Evolutionary conservation across 2,888 invertebrate species (phyloP).

Genomic region (Patella ulyssiponensis): DNA sequence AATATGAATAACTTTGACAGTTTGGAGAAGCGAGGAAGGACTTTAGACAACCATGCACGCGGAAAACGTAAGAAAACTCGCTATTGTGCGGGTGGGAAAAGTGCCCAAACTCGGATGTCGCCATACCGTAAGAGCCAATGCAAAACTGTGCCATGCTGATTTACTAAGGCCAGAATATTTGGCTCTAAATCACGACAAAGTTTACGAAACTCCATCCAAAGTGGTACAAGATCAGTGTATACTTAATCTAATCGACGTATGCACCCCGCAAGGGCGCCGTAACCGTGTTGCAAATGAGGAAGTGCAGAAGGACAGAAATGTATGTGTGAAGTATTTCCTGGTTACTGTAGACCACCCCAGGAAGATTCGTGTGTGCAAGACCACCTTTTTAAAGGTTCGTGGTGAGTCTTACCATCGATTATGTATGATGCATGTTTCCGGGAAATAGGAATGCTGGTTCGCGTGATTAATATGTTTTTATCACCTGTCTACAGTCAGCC

Average conservation of each 20-base stretch:
- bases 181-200: background rate
- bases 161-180: background rate
- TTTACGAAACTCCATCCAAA: background rate
- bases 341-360: background rate
- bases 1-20: background rate
- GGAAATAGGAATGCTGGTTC: no score
- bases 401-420: background rate
- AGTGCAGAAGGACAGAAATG: background rate
- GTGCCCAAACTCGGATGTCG: background rate
- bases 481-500: no score
- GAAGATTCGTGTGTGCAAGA: background rate
- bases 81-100: background rate
- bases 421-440: no score
- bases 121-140: background rate
- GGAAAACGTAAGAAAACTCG: background rate
- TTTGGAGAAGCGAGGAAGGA: background rate
- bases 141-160: background rate
- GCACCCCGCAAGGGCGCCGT: background rate
- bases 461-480: no score
- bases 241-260: background rate
- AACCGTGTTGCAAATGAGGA: background rate
- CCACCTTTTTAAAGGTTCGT: background rate
- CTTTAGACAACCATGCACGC: background rate
- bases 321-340: background rate
- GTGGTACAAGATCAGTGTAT: background rate